phyloP scores from a whole-genome alignment of 2,797 vertebrate species.

The Fistularia commersonii region DNA sequence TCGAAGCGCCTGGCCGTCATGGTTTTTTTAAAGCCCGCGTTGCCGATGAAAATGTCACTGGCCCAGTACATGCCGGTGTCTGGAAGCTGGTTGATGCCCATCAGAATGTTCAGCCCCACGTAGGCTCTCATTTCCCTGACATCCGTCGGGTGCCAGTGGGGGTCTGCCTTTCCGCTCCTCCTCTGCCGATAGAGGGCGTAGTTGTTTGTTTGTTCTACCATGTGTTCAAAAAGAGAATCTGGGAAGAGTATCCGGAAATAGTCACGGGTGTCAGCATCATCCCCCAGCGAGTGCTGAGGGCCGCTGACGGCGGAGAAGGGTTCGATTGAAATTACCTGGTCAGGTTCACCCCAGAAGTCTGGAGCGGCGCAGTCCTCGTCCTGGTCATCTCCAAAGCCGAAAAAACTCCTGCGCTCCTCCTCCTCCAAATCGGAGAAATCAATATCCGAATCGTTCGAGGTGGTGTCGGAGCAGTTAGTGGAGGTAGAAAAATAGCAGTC shows the following conservation, averaged over 20 bases:
- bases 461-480: slow-evolving; percentile 78
- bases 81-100: slow-evolving; percentile 84
- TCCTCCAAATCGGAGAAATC: slow-evolving; percentile 84
- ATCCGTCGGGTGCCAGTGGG: slow-evolving; percentile 83
- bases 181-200: slow-evolving; percentile 85
- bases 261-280: slow-evolving; percentile 82
- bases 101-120: slow-evolving; percentile 80
- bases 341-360: slow-evolving; percentile 83
- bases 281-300: slow-evolving; percentile 82
- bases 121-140: slow-evolving; percentile 81
- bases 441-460: slow-evolving; percentile 81
- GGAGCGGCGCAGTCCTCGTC: slow-evolving; percentile 75
- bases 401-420: slow-evolving; percentile 78
- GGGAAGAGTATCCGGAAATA: slow-evolving; percentile 87
- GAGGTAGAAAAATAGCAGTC: slow-evolving; percentile 78
- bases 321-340: slow-evolving; percentile 80
- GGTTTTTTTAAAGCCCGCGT: slow-evolving; percentile 82
- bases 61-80: slow-evolving; percentile 85
- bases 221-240: slow-evolving; percentile 86
- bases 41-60: slow-evolving; percentile 83
- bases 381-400: slow-evolving; percentile 71
- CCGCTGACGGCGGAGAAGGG: slow-evolving; percentile 76
- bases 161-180: slow-evolving; percentile 79
- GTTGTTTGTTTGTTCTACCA: slow-evolving; percentile 87
- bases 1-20: slow-evolving; percentile 82